Conservation (phyloP, 2,113 vertebrate species). For the Corapipo altera region DNA sequence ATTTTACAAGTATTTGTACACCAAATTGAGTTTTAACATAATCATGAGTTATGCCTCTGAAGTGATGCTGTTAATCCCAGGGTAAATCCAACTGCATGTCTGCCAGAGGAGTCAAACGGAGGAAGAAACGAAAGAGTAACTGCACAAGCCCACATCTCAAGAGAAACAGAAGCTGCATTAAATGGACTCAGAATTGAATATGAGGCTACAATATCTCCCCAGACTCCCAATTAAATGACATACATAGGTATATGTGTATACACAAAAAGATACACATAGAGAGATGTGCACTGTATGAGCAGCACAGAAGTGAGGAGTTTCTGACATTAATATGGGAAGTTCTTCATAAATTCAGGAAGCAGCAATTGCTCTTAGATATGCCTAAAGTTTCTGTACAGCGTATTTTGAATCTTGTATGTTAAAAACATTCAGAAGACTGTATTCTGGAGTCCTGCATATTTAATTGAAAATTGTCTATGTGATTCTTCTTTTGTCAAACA, state of each 20-base stretch:
- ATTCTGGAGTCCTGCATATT: neutral
- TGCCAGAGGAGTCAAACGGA: conserved; percentile 4
- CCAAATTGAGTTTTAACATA: neutral
- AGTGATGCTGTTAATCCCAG: neutral
- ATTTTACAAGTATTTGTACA: neutral
- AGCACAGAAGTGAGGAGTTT: neutral
- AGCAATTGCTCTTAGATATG: neutral
- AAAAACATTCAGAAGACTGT: neutral
- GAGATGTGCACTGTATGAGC: neutral
- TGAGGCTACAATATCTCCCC: neutral
- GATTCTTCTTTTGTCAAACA: neutral
- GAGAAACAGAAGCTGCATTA: neutral
- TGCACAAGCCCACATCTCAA: neutral
- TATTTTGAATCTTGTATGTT: neutral
- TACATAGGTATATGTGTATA: neutral
- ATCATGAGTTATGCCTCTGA: neutral
- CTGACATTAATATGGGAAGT: neutral
- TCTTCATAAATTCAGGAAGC: neutral
- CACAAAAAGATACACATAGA: neutral
- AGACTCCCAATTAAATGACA: neutral
- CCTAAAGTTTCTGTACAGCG: neutral
- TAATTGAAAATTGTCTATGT: neutral
- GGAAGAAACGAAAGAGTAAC: neutral
- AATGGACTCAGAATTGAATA: neutral
- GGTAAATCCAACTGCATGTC: neutral